Evolutionary conservation across 1,140 invertebrate species (phyloP), one percentile per base, ranked within the genome.

Genomic region (Sinonovacula constricta): DNA sequence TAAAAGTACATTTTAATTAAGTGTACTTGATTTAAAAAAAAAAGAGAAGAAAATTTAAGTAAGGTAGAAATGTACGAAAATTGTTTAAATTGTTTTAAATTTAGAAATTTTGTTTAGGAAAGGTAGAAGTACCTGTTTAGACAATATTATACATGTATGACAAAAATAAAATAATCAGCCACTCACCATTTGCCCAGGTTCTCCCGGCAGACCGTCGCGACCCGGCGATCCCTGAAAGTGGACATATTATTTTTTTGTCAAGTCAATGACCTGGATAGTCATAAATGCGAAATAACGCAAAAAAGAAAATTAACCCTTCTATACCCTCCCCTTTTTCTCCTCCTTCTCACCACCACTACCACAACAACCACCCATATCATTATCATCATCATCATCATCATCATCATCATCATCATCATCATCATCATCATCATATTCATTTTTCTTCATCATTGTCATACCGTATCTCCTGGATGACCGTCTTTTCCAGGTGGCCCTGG

Each of bases 381-480:
- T 45, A 45, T 18, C 39, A 10, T 45, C 7, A 45, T 10, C 7
- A 10, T 7, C 18, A 10, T 45, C 7, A 45, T 10, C 18, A 45
- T 45, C 18, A 45, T 45, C 18, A 45, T 45, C 18, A 45, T 45
- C 18, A 45, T 45, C 18, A 45, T 45, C 18, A 45, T 45, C 18
- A 45, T 45, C 18, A 45, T 45, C 18, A 45, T 45, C 18, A 45
- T 45, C 18, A 45, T 45, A 10, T 45, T 18, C 18, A 45, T 10
- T 45, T 45, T 45, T 18, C 39, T 7, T 10, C 18, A 45, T 18
- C 36, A 18, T 10, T 2, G 30, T 22, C 72, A 22, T 59, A 76
- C 72, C 3, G 72, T 49, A 10, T 66, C 72, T 45, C 72, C 72
- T 53, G 22, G 15, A 30, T 56, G 57, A 3, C 72, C 72, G 3